Evolutionary conservation across 2,797 vertebrate species (phyloP).

Genomic region (Protosalanx chinensis): DNA sequence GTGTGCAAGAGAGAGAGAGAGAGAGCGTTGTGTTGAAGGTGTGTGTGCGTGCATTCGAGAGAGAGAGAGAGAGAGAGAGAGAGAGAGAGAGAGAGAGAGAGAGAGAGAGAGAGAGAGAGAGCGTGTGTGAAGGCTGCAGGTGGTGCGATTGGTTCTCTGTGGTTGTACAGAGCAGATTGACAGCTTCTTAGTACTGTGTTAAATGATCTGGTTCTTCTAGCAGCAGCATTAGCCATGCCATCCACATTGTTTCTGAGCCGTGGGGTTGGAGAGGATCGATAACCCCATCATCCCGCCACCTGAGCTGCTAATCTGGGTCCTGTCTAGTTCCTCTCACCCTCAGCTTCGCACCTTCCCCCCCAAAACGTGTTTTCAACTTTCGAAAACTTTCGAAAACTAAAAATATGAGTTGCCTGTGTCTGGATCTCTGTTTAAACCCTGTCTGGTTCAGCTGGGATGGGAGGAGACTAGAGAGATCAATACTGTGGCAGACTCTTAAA

Average conservation of each 20-base stretch:
- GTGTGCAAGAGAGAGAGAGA: no score
- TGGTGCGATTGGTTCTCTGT: constrained; percentile 43
- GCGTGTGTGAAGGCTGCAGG: neutral
- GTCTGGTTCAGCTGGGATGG: neutral
- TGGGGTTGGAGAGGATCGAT: constrained; percentile 51
- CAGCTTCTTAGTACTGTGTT: constrained; percentile 48
- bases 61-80: neutral
- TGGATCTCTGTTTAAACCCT: neutral
- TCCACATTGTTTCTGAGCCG: constrained; percentile 61
- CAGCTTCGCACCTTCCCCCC: no score
- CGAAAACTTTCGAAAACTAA: no score
- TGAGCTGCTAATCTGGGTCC: constrained; percentile 25
- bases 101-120: no score
- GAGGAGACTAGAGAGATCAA: constrained; percentile 33
- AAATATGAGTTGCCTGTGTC: neutral
- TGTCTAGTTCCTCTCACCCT: no score
- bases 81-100: no score
- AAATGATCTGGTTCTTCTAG: constrained; percentile 47
- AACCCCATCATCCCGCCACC: constrained; percentile 59
- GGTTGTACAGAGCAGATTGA: constrained; percentile 23
- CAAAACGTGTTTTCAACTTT: no score
- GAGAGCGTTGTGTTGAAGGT: neutral
- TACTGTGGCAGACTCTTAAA: constrained; percentile 34
- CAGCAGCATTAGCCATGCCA: constrained; percentile 47
- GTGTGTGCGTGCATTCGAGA: neutral